Conservation (phyloP, 2,888 invertebrate genomes). For the Ecdyonurus torrentis region DNA sequence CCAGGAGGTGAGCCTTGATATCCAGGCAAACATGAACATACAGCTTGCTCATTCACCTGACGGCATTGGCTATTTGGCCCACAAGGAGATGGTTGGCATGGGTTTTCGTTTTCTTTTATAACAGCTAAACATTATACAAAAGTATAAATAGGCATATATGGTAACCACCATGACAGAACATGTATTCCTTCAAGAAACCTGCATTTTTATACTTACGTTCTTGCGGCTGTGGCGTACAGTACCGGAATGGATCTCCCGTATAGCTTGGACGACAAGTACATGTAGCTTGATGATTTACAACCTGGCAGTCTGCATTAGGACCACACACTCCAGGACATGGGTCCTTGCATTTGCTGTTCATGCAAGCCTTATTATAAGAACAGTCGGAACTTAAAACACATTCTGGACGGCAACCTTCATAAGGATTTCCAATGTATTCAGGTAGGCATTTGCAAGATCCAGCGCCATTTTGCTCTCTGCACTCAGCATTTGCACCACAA, state of each 20-base stretch:
- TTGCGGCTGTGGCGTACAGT: slow-evolving; percentile 31
- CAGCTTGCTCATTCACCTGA: slow-evolving; percentile 29
- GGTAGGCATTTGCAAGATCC: slow-evolving; percentile 34
- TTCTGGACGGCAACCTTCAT: slow-evolving; percentile 39
- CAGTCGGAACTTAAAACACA: slow-evolving; percentile 57
- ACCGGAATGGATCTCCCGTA: slow-evolving; percentile 59
- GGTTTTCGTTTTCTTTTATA: slow-evolving; percentile 26
- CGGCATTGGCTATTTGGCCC: slow-evolving; percentile 64
- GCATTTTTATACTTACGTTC: slow-evolving; percentile 9
- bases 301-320: slow-evolving; percentile 52
- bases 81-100: slow-evolving; percentile 56
- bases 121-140: slow-evolving; percentile 10
- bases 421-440: slow-evolving; percentile 56
- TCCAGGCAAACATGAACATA: slow-evolving; percentile 50
- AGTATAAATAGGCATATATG: neutral
- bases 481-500: slow-evolving; percentile 24
- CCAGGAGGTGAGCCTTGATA: slow-evolving; percentile 55
- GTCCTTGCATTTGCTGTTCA: slow-evolving; percentile 54
- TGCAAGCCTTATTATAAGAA: slow-evolving; percentile 48
- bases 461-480: slow-evolving; percentile 31
- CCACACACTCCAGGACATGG: slow-evolving; percentile 65
- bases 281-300: slow-evolving; percentile 57
- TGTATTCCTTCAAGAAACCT: too few species aligned
- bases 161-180: too few species aligned
- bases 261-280: slow-evolving; percentile 49